Evolutionary conservation across 92 coral and sea anemone genomes (phyloP).

Genomic region (Virgularia gustaviana): DNA sequence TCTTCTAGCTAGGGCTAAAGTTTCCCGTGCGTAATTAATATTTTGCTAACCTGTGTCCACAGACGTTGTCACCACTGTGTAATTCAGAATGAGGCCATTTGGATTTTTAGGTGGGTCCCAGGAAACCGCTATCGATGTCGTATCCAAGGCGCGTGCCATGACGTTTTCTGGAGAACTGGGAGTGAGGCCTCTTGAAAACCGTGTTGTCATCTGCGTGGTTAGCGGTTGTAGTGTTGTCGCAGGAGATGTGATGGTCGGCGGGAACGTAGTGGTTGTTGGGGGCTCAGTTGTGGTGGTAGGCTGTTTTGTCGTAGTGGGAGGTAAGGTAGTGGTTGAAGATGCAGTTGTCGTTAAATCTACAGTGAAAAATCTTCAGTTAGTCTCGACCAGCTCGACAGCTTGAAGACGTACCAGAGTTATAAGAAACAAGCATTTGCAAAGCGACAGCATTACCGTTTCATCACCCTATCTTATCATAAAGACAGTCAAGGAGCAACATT

Average conservation of each 20-base stretch:
- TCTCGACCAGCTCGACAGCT: background rate
- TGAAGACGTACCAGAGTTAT: background rate
- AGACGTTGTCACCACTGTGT: constrained; percentile 29
- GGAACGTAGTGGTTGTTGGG: background rate
- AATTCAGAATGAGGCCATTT: constrained; percentile 50
- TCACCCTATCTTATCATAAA: too few species aligned
- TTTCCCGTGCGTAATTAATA: too few species aligned
- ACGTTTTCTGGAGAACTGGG: constrained; percentile 72
- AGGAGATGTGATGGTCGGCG: constrained; percentile 22
- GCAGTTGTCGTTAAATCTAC: constrained; percentile 25
- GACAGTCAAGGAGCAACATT: too few species aligned
- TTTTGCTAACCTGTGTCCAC: background rate
- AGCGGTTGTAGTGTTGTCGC: constrained; percentile 19
- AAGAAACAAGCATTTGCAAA: too few species aligned
- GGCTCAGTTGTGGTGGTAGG: constrained; percentile 8
- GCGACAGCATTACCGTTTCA: too few species aligned
- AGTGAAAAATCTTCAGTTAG: too few species aligned
- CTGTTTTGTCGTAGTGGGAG: constrained; percentile 18
- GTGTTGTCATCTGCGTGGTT: constrained; percentile 8
- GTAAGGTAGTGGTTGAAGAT: constrained; percentile 19
- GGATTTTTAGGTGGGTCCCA: constrained; percentile 65
- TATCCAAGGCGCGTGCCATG: constrained; percentile 38
- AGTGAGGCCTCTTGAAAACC: background rate
- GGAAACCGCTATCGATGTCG: constrained; percentile 59
- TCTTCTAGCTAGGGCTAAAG: too few species aligned